Conservation (phyloP, 2,113 vertebrate species). For the Craseonycteris thonglongyai region DNA sequence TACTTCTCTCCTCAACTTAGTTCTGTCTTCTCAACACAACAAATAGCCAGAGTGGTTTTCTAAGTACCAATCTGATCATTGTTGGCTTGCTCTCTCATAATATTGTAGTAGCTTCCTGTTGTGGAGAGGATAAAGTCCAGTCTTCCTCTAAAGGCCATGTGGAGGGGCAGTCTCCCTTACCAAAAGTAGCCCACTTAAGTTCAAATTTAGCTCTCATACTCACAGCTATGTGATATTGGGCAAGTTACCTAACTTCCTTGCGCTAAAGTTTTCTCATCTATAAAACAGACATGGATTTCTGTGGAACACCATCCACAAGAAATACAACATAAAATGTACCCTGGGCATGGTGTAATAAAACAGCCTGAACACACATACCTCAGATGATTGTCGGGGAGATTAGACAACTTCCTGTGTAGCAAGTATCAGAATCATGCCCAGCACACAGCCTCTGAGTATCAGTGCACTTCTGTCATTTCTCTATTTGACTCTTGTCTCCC, state of each 20-base stretch:
- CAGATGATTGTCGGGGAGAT: not conserved
- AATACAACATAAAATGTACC: not conserved
- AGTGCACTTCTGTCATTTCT: not conserved
- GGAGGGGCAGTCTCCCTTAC: not conserved
- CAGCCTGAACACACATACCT: not conserved
- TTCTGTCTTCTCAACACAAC: not conserved
- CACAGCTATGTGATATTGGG: not conserved
- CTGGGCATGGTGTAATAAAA: too few species aligned
- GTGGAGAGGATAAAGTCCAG: not conserved
- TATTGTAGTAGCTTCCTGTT: not conserved
- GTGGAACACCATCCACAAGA: not conserved
- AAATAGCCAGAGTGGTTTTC: not conserved
- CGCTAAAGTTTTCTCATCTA: not conserved
- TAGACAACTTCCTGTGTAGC: fast-evolving
- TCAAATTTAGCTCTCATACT: not conserved
- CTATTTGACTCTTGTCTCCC: not conserved
- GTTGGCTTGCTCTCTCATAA: not conserved
- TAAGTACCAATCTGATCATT: not conserved
- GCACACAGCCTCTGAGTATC: not conserved
- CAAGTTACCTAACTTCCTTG: not conserved
- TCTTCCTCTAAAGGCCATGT: not conserved
- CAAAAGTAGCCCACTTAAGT: not conserved
- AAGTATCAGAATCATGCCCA: not conserved
- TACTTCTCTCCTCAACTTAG: too few species aligned
- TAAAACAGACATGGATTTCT: not conserved